phyloP scores from a whole-genome alignment of 2,113 vertebrate species.

The Sorex araneus region DNA sequence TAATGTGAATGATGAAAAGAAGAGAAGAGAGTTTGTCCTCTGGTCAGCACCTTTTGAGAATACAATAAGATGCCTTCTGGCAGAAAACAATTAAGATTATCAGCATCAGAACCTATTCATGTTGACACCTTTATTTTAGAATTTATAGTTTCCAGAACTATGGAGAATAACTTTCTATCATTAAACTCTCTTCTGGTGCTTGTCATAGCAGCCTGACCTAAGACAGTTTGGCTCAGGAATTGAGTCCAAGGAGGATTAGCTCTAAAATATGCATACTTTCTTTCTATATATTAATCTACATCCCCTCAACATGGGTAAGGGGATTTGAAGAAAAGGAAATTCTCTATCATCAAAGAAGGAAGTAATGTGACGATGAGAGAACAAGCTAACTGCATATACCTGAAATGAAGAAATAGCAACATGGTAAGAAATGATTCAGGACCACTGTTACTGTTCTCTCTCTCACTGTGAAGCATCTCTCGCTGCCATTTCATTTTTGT shows the following conservation, averaged over 20 bases:
- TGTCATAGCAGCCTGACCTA: background rate
- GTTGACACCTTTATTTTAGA: background rate
- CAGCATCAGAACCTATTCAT: background rate
- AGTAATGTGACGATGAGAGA: background rate
- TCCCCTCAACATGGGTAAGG: background rate
- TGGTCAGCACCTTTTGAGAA: background rate
- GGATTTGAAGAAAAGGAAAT: slow-evolving; percentile 36
- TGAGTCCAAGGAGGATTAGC: background rate
- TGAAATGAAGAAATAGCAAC: background rate
- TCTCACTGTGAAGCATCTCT: background rate
- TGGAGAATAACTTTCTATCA: background rate
- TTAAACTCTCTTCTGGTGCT: background rate
- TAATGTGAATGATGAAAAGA: background rate
- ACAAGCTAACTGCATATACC: background rate
- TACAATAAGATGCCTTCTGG: background rate
- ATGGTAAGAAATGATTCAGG: rapidly evolving
- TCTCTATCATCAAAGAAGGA: background rate
- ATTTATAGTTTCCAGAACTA: background rate
- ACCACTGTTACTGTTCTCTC: rapidly evolving
- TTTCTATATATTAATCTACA: background rate
- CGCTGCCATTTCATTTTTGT: background rate
- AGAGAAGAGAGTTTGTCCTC: background rate
- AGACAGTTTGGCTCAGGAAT: background rate
- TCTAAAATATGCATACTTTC: background rate
- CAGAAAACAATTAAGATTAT: background rate